Base-by-base conservation (phyloP, 1,140 invertebrate species). In the Micrasema longulum region DNA sequence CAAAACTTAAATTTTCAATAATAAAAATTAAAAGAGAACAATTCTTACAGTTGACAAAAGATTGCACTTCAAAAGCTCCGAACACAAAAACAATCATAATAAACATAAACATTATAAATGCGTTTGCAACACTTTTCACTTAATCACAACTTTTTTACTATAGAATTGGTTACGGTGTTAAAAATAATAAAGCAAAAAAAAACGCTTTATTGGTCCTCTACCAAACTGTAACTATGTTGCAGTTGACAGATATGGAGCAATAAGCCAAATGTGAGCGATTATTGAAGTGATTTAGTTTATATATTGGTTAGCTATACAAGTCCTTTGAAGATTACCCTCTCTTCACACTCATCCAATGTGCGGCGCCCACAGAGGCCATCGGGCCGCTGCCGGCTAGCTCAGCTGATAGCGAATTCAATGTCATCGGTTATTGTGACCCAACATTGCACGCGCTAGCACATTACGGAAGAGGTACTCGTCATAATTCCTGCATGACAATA, bases 1-100 rank as follows among this genome's bases (percentile, higher is more conserved):
- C n/a, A n/a, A n/a, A n/a, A n/a, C n/a, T n/a, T n/a, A n/a, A n/a
- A n/a, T n/a, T n/a, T n/a, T n/a, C n/a, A n/a, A n/a, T n/a, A n/a
- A n/a, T n/a, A n/a, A n/a, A n/a, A n/a, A n/a, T n/a, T n/a, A n/a
- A n/a, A n/a, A n/a, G n/a, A n/a, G n/a, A 55, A 18, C 12, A 16
- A 14, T 69, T 41, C 62, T 74, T 71, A 74, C 73, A 23, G 68
- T 74, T 74, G 22, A 74, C 60, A 43, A 67, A 48, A 11, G 63
- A 63, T 18, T 67, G 52, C 60, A 70, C 72, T 60, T 70, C 31
- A 22, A 36, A 23, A 10, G 22, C 48, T 5, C 57, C 6, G n/a
- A 70, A 9, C n/a, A 43, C 66, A 22, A 14, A 55, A 22, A 55
- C 0, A 9, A 69, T 12, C 20, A 57, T 7, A 26, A 69, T 11